Evolutionary conservation across 2,888 invertebrate genomes (phyloP).

Genomic region (Pseudococcus longispinus): DNA sequence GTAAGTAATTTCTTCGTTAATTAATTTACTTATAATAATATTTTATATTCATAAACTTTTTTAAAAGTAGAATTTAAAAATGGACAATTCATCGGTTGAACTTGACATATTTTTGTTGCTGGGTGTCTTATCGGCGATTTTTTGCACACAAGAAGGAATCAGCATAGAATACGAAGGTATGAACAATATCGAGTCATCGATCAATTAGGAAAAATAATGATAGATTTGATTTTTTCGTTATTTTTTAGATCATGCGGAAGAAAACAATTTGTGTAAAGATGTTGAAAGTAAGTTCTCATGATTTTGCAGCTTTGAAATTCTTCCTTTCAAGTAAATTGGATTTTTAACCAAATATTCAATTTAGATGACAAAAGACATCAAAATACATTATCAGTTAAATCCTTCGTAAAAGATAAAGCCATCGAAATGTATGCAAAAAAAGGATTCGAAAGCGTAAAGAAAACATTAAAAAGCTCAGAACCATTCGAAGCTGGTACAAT

Average conservation of each 20-base stretch:
- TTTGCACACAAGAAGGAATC: slow-evolving; percentile 5
- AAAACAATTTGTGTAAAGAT: not conserved
- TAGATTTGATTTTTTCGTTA: not conserved
- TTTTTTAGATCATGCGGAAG: not conserved
- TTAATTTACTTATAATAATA: not conserved
- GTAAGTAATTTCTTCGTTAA: not conserved
- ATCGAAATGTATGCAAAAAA: slow-evolving; percentile 52
- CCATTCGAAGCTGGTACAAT: slow-evolving; percentile 24
- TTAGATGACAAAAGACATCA: slow-evolving; percentile 43
- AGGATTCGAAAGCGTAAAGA: slow-evolving; percentile 36
- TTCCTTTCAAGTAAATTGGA: too few species aligned
- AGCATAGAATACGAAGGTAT: slow-evolving; percentile 12
- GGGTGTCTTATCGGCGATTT: not conserved
- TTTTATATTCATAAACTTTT: not conserved
- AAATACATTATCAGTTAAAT: slow-evolving; percentile 44
- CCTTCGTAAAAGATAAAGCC: slow-evolving; percentile 47
- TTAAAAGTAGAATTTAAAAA: not conserved
- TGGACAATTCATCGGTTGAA: slow-evolving; percentile 10
- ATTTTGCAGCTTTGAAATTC: not conserved
- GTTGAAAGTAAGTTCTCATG: not conserved
- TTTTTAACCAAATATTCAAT: not conserved
- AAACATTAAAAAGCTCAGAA: slow-evolving; percentile 32
- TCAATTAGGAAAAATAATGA: not conserved
- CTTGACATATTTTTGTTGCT: slow-evolving; percentile 33
- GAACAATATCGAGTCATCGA: not conserved